A percentile compares a stretch with the other conserved stretches of the same genome.
Conservation (phyloP, 2,797 vertebrate species). For the Thaleichthys pacificus region DNA sequence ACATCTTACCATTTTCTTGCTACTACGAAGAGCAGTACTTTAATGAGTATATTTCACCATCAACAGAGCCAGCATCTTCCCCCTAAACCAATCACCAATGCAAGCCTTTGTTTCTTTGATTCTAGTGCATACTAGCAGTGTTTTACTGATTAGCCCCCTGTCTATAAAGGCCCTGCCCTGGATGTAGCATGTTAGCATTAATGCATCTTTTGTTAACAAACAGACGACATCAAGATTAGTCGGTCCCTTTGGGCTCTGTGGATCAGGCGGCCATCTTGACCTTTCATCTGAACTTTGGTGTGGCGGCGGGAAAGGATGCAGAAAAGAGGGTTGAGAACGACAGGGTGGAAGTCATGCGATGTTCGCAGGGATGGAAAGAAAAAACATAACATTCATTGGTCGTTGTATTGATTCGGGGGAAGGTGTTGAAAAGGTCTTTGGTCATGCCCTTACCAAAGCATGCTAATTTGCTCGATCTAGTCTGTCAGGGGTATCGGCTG, state of each 20-base stretch:
- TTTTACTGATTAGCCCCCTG: too few species aligned
- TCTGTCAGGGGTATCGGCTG: conserved; percentile 96
- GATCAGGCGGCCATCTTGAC: conserved; percentile 54
- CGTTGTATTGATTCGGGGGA: conserved; percentile 89
- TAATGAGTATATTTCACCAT: too few species aligned
- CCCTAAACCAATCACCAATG: too few species aligned
- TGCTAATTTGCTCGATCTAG: conserved; percentile 99
- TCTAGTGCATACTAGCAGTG: too few species aligned
- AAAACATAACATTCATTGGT: conserved; percentile 86
- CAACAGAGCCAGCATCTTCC: too few species aligned
- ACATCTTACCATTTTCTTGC: too few species aligned
- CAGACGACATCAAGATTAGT: conserved; percentile 56
- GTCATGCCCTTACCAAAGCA: conserved; percentile 95
- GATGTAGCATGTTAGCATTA: neutral
- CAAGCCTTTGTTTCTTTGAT: too few species aligned
- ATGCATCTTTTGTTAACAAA: conserved; percentile 28
- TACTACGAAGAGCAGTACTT: too few species aligned
- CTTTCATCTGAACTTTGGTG: conserved; percentile 77
- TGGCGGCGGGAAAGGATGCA: conserved; percentile 73
- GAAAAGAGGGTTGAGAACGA: conserved; percentile 23
- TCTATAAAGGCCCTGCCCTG: too few species aligned
- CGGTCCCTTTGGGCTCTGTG: conserved; percentile 18
- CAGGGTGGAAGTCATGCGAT: conserved; percentile 76
- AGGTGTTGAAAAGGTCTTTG: conserved; percentile 96
- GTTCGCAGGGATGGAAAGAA: conserved; percentile 34